Base-by-base conservation (phyloP, 2,113 vertebrate genomes). In the Clarias gariepinus region DNA sequence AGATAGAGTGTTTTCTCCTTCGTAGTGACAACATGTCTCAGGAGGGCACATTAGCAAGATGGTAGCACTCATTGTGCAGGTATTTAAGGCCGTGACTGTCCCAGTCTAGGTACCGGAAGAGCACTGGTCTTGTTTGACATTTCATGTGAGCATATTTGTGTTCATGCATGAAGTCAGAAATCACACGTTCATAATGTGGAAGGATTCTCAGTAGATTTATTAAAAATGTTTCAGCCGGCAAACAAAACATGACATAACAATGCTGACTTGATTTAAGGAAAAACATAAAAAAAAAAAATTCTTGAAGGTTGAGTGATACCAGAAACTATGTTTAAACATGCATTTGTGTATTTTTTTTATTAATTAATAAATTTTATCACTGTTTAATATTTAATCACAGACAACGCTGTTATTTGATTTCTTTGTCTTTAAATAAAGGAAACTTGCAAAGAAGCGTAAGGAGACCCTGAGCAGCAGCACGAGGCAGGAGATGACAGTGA, bases 401-500 rank as follows among this genome's bases (percentile, higher is more conserved):
- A 21, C 57, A 61, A 23, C 23, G 0, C 41, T 61, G 58, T 81
- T 81, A 81, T 11, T 41, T 81, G 30, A 61, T 74, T 58, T 30
- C 60, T 81, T 47, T 82, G 57, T 47, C 18, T 57, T 78, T 58
- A 15, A 68, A 78, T 83, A 28, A 87, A 97, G 97, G 93, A 97
- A 97, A 95, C 92, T 98, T 87, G 96, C 97, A 89, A 97, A 96
- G 94, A 98, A 98, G 91, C 89, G 96, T 79, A 97, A 97, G 91
- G 97, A 97, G 92, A 97, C 96, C 0, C 90, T 97, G 92, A 96
- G 94, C 91, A 96, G 94, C 91, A 97, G 94, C 90, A 96, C 96
- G 2, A 94, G 97, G 76, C 97, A 98, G 93, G 97, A 98, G 92
- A 98, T 98, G 97, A 97, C 98, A 0, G 97, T 99, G 93, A 99